These are phyloP conservation scores for Limenitis camilla DNA, from an alignment of 2,888 invertebrate species.

Conservation along the genomic window DNA sequence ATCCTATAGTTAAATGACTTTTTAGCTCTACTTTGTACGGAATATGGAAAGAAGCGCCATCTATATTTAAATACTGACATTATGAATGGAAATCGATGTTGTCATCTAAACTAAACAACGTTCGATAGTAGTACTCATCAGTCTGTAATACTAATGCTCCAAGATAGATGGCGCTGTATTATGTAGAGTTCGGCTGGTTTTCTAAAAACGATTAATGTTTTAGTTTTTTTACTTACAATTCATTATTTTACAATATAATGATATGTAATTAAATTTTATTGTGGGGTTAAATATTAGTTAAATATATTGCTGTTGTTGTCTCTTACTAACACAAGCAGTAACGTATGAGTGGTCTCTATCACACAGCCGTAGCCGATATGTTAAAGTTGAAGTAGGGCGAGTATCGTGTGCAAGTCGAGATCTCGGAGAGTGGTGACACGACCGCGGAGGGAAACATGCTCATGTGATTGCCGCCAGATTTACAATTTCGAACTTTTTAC, in stretches of 20 bases:
- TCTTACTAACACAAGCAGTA: constrained; percentile 9
- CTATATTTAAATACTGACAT: background rate
- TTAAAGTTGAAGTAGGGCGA: constrained; percentile 68
- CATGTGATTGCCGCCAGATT: constrained; percentile 67
- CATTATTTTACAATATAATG: too few species aligned
- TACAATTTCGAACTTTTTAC: constrained; percentile 43
- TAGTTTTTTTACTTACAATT: too few species aligned
- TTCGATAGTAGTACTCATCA: background rate
- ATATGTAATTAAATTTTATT: too few species aligned
- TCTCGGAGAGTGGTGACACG: constrained; percentile 67
- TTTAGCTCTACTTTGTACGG: too few species aligned
- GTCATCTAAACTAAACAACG: background rate
- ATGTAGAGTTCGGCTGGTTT: too few species aligned
- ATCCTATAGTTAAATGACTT: too few species aligned
- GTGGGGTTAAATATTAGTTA: background rate
- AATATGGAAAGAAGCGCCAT: background rate
- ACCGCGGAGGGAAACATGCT: constrained; percentile 64
- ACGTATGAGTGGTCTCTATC: constrained; percentile 46
- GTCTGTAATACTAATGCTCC: too few species aligned
- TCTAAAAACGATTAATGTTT: too few species aligned
- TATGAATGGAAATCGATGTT: background rate
- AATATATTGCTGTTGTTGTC: background rate
- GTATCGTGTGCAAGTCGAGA: constrained; percentile 60
- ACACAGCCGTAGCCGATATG: constrained; percentile 44
- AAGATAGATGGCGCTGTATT: constrained; percentile 3